Evolutionary conservation across 2,113 vertebrate genomes (phyloP).

Genomic region (Seriola dumerili): DNA sequence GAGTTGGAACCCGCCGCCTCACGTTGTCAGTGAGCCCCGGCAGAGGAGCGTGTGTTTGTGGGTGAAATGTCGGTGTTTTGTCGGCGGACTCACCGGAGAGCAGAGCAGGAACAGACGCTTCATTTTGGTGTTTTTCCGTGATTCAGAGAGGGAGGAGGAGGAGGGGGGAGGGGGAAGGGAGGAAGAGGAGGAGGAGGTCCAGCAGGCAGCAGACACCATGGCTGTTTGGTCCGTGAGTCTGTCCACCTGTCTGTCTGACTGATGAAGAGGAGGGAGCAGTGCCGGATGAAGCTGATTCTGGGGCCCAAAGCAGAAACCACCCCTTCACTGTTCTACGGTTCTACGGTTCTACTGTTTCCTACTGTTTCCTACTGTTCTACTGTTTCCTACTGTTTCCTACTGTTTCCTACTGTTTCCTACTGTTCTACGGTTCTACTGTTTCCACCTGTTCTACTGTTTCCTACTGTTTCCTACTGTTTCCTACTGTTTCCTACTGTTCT

Average conservation of each 20-base stretch:
- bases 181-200: conserved; percentile 27
- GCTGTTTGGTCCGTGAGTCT: neutral
- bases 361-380: too few relatives aligned
- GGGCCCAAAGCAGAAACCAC: neutral
- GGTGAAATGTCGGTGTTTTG: neutral
- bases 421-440: too few relatives aligned
- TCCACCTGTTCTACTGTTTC: too few relatives aligned
- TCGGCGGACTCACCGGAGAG: conserved; percentile 30
- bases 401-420: too few relatives aligned
- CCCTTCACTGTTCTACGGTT: too few relatives aligned
- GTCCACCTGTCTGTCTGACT: neutral
- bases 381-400: too few relatives aligned
- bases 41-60: too few relatives aligned
- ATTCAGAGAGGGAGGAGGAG: conserved; percentile 7
- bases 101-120: neutral
- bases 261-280: conserved; percentile 45
- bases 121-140: conserved; percentile 29
- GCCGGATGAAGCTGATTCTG: neutral
- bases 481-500: too few relatives aligned
- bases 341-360: too few relatives aligned
- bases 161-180: neutral
- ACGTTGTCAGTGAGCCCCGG: too few relatives aligned
- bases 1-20: too few relatives aligned
- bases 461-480: too few relatives aligned
- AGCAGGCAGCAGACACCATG: conserved; percentile 31